Evolutionary conservation across 2,113 vertebrate species (phyloP).

Genomic region (Salvelinus namaycush): DNA sequence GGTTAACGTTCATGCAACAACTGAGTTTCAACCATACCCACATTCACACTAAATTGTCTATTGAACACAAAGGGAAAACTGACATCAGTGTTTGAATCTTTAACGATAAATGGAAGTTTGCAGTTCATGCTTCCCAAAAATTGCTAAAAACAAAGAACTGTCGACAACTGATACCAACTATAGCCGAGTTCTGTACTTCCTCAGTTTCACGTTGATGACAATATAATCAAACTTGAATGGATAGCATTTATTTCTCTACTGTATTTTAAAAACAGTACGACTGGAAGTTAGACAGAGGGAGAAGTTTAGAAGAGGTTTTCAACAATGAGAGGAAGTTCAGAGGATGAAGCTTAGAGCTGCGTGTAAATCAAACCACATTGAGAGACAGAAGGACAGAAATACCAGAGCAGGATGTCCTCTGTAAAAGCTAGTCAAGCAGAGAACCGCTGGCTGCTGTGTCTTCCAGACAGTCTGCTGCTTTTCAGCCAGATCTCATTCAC

Average conservation of each 20-base stretch:
- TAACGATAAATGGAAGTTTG: constrained; percentile 21
- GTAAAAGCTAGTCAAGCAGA: constrained; percentile 56
- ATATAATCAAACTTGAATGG: constrained; percentile 8
- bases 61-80: neutral
- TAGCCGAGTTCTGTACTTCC: neutral
- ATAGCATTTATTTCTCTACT: constrained; percentile 34
- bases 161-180: neutral
- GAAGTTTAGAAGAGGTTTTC: constrained; percentile 2
- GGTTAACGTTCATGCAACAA: neutral
- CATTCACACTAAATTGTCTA: neutral
- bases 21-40: neutral
- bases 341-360: constrained; percentile 31
- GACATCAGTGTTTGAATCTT: neutral
- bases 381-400: constrained; percentile 43
- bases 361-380: constrained; percentile 25
- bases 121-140: constrained; percentile 35
- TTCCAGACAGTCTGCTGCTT: neutral
- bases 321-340: constrained; percentile 52
- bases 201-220: neutral
- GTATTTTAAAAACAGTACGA: neutral
- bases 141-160: neutral
- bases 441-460: constrained; percentile 39
- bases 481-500: constrained; percentile 9
- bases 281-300: constrained; percentile 37
- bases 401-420: constrained; percentile 67